Evolutionary conservation across 1,140 invertebrate species (phyloP).

Genomic region (Drosophila repletoides): DNA sequence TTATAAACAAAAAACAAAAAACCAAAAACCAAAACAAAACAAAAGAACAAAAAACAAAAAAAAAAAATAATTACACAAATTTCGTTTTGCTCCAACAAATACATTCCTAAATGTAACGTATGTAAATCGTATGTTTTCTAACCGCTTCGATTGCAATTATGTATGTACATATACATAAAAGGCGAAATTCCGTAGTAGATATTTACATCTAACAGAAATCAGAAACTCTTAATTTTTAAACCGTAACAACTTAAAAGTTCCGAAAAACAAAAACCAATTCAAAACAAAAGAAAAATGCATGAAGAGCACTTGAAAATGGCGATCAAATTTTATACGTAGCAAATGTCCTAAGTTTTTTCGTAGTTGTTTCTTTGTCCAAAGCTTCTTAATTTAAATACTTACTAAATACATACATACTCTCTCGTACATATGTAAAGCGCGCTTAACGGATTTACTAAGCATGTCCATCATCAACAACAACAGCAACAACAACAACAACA

Average conservation of each 20-base stretch:
- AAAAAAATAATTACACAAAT: slow-evolving; percentile 13
- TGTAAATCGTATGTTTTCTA: slow-evolving; percentile 71
- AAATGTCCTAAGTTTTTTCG: slow-evolving; percentile 65
- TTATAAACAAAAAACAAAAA: slow-evolving; percentile 1
- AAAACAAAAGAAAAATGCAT: slow-evolving; percentile 63
- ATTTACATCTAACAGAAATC: slow-evolving; percentile 49
- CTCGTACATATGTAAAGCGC: slow-evolving; percentile 54
- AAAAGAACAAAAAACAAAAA: neutral
- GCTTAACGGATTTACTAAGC: slow-evolving; percentile 64
- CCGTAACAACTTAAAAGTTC: slow-evolving; percentile 52
- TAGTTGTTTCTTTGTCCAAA: slow-evolving; percentile 69
- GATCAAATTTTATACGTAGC: slow-evolving; percentile 68
- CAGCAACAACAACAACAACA: slow-evolving; percentile 12
- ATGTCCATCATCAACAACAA: slow-evolving; percentile 44
- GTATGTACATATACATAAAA: slow-evolving; percentile 37
- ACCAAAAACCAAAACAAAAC: neutral
- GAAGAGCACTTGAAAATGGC: slow-evolving; percentile 77
- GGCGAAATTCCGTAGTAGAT: slow-evolving; percentile 59
- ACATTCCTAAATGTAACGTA: slow-evolving; percentile 53
- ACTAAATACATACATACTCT: slow-evolving; percentile 28
- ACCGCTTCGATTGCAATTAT: slow-evolving; percentile 63
- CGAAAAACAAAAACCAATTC: slow-evolving; percentile 27
- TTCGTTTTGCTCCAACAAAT: slow-evolving; percentile 24
- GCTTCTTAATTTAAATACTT: slow-evolving; percentile 59
- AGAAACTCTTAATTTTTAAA: slow-evolving; percentile 44